These are phyloP conservation scores for Perithous albicinctus DNA, from an alignment of 2,888 invertebrate species.

Conservation along the genomic window DNA sequence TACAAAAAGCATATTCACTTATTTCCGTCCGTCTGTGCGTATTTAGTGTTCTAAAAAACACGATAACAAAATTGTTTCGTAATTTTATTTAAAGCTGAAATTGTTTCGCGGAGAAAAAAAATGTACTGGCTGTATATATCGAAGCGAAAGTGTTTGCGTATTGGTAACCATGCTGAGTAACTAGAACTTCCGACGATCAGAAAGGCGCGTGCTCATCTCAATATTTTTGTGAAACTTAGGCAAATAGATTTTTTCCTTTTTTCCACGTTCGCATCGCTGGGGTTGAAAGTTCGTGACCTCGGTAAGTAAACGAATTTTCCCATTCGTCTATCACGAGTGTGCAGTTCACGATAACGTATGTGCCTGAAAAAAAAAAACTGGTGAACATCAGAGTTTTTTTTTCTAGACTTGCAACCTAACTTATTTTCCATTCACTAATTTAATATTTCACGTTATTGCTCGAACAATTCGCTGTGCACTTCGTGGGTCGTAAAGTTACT, in stretches of 20 bases:
- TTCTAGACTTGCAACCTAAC: not conserved
- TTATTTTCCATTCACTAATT: slow-evolving; percentile 22
- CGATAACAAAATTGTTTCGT: too few relatives aligned
- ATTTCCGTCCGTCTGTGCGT: too few relatives aligned
- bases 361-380: too few relatives aligned
- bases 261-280: not conserved
- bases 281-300: not conserved
- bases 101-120: too few relatives aligned
- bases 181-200: not conserved
- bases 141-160: too few relatives aligned
- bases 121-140: too few relatives aligned
- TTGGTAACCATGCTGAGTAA: too few relatives aligned
- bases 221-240: not conserved
- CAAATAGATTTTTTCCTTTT: slow-evolving; percentile 45
- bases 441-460: slow-evolving; percentile 38
- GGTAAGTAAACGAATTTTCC: not conserved
- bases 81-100: too few relatives aligned
- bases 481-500: slow-evolving; percentile 45
- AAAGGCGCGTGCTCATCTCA: slow-evolving; percentile 53
- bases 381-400: not conserved
- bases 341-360: too few relatives aligned
- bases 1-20: too few relatives aligned
- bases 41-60: too few relatives aligned
- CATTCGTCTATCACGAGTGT: not conserved
- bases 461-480: slow-evolving; percentile 44